phyloP scores from a whole-genome alignment of 2,888 invertebrate genomes.

The Strigamia crassipes region DNA sequence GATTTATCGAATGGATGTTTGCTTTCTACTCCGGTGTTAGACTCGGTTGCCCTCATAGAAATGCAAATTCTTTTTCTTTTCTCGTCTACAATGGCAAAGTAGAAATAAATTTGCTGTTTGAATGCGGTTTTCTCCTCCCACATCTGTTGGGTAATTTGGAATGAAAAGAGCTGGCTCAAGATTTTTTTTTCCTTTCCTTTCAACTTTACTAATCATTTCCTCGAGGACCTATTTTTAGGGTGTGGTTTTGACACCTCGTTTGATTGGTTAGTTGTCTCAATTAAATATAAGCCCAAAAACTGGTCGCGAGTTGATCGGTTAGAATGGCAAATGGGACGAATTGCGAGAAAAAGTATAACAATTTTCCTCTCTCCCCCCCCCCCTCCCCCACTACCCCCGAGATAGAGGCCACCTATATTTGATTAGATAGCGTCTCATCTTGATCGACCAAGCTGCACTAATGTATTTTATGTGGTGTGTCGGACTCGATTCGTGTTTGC shows the following conservation, averaged over 20 bases:
- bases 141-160: conserved; percentile 24
- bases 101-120: conserved; percentile 13
- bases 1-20: neutral
- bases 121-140: neutral
- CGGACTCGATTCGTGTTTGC: conserved; percentile 18
- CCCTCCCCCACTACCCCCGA: too few relatives aligned
- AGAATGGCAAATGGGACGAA: neutral
- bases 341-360: neutral
- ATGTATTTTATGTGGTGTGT: conserved; percentile 35
- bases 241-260: conserved; percentile 36
- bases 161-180: neutral
- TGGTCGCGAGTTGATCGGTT: neutral
- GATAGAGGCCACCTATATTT: conserved; percentile 40
- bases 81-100: conserved; percentile 12
- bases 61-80: neutral
- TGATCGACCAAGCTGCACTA: conserved; percentile 37
- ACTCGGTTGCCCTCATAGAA: neutral
- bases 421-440: conserved; percentile 32
- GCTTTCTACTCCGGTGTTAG: neutral
- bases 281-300: conserved; percentile 5
- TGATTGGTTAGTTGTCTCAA: conserved; percentile 8
- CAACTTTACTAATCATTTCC: conserved; percentile 8
- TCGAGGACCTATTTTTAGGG: neutral
- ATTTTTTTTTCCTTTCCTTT: neutral
- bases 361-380: too few relatives aligned